Conservation (phyloP, 2,113 vertebrate species). For the Xyliphius kryptos region DNA sequence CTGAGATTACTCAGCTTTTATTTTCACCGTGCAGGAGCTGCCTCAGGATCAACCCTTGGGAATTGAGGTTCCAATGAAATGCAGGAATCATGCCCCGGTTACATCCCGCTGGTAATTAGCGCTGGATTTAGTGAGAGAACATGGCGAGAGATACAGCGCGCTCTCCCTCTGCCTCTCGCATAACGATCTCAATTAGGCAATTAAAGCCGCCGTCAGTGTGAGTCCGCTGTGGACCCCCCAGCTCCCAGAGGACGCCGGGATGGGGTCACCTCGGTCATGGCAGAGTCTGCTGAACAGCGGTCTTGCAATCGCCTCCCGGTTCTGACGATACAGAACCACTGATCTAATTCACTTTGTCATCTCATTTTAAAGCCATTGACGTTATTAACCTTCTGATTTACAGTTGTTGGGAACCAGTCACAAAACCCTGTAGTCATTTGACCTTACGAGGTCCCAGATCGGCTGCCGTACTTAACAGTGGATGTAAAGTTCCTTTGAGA, state of each 20-base stretch:
- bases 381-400: not conserved
- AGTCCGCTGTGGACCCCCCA: slow-evolving; percentile 17
- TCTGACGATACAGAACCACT: too few species aligned
- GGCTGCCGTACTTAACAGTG: too few species aligned
- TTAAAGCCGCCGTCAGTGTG: slow-evolving; percentile 25
- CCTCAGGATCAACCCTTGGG: too few species aligned
- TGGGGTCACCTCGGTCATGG: not conserved
- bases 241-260: slow-evolving; percentile 14
- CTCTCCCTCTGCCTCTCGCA: slow-evolving; percentile 24
- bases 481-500: not conserved
- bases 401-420: too few species aligned
- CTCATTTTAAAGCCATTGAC: too few species aligned
- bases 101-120: slow-evolving; percentile 32
- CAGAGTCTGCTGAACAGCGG: too few species aligned
- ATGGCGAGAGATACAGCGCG: slow-evolving; percentile 30
- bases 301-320: too few species aligned
- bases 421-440: not conserved
- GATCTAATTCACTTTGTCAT: too few species aligned
- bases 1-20: too few species aligned
- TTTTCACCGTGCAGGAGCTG: too few species aligned
- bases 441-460: too few species aligned
- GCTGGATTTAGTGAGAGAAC: slow-evolving; percentile 25
- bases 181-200: slow-evolving; percentile 44
- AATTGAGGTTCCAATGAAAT: slow-evolving; percentile 11
- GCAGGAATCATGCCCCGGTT: slow-evolving; percentile 12